These are phyloP conservation scores for Portunus trituberculatus DNA, from an alignment of 1,140 invertebrate genomes.

Conservation along the genomic window DNA sequence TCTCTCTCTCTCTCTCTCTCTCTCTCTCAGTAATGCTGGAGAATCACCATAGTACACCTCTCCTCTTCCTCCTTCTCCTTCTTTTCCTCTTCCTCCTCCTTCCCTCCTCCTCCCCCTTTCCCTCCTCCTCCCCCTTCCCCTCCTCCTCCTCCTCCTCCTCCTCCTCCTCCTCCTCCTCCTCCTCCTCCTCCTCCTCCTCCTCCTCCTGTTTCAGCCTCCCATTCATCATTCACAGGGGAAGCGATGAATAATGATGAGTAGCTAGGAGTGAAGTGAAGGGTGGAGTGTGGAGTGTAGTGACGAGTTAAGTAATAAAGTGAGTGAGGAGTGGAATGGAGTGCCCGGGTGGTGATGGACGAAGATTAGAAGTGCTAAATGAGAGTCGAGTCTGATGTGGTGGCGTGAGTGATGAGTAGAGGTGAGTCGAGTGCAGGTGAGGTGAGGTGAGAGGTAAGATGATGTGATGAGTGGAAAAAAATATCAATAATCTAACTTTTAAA, in stretches of 20 bases:
- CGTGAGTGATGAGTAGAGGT: neutral
- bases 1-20: neutral
- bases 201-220: neutral
- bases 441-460: neutral
- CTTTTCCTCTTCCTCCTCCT: too few relatives aligned
- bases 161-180: too few relatives aligned
- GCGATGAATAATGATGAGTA: constrained; percentile 1
- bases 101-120: too few relatives aligned
- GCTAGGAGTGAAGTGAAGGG: neutral
- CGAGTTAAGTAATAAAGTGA: constrained; percentile 23
- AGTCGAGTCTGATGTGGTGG: neutral
- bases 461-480: neutral
- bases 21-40: too few relatives aligned
- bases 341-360: neutral
- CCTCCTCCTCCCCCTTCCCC: neutral
- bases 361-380: neutral
- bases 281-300: constrained; percentile 1
- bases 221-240: neutral
- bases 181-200: too few relatives aligned
- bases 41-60: too few relatives aligned
- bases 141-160: neutral
- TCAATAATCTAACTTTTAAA: too few relatives aligned
- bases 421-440: neutral
- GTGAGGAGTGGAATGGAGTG: neutral
- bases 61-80: neutral